Conservation (phyloP, 2,888 invertebrate genomes). For the Conistra vaccinii region DNA sequence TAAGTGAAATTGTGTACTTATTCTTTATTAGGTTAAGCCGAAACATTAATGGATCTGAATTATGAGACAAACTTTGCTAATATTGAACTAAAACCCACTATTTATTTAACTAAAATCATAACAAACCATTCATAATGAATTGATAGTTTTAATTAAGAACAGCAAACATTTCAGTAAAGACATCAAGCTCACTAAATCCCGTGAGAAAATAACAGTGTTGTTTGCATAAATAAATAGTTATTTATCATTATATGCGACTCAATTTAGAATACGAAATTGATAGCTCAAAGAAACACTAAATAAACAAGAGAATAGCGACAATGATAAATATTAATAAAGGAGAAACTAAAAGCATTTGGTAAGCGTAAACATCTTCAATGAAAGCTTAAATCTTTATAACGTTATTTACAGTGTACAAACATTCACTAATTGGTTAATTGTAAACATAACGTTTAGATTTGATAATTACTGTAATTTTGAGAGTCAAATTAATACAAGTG, state of each 20-base stretch:
- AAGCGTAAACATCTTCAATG: conserved; percentile 61
- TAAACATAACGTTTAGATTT: conserved; percentile 60
- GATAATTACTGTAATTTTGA: conserved; percentile 9
- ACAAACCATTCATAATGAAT: conserved; percentile 10
- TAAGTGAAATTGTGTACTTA: conserved; percentile 3
- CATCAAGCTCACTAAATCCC: conserved; percentile 38
- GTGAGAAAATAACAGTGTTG: conserved; percentile 40
- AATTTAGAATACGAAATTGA: conserved; percentile 51
- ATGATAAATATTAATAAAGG: conserved; percentile 58
- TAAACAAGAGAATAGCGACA: conserved; percentile 45
- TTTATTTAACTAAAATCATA: conserved; percentile 33
- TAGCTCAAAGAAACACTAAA: conserved; percentile 36
- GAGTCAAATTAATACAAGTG: neutral
- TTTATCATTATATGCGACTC: conserved; percentile 31
- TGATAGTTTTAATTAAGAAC: conserved; percentile 32
- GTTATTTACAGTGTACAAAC: conserved; percentile 64
- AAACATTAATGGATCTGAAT: neutral
- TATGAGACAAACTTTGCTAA: neutral
- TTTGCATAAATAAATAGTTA: conserved; percentile 52
- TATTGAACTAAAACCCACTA: neutral
- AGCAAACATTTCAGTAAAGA: conserved; percentile 37
- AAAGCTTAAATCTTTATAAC: conserved; percentile 54
- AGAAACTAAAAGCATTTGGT: conserved; percentile 58
- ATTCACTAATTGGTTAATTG: conserved; percentile 73
- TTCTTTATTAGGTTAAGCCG: neutral